Evolutionary conservation across 1,140 invertebrate genomes (phyloP).

Genomic region (Antheraea mylitta): DNA sequence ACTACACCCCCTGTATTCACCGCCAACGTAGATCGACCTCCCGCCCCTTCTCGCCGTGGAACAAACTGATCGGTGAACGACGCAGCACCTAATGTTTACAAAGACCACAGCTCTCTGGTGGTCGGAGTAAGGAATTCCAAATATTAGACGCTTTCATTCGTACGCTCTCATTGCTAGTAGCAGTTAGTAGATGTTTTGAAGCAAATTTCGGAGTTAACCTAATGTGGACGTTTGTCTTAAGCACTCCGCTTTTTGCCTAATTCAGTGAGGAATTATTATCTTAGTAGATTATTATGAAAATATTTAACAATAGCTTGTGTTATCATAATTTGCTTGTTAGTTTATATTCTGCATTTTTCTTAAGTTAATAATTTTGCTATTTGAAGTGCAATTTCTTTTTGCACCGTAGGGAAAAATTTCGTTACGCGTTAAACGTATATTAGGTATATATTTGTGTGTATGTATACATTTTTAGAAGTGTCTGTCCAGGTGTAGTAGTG

Average conservation of each 20-base stretch:
- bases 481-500: too few species aligned
- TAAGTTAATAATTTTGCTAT: neutral
- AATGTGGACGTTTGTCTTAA: constrained; percentile 13
- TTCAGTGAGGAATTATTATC: neutral
- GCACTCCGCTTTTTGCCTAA: constrained; percentile 4
- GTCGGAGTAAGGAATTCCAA: constrained; percentile 56
- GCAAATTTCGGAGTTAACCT: constrained; percentile 34
- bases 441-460: too few species aligned
- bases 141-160: constrained; percentile 65
- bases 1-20: constrained; percentile 52
- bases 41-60: constrained; percentile 13
- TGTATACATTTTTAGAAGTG: too few species aligned
- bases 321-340: neutral
- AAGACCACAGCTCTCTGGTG: constrained; percentile 43
- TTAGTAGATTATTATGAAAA: neutral
- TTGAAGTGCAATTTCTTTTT: too few species aligned
- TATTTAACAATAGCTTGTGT: neutral
- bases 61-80: neutral
- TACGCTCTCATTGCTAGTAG: constrained; percentile 54
- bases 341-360: neutral
- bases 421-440: too few species aligned
- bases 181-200: constrained; percentile 42
- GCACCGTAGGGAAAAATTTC: too few species aligned
- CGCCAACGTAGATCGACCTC: constrained; percentile 37
- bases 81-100: neutral